These are phyloP conservation scores for Nipponacmea schrenckii DNA, from an alignment of 2,888 invertebrate species.

Conservation along the genomic window DNA sequence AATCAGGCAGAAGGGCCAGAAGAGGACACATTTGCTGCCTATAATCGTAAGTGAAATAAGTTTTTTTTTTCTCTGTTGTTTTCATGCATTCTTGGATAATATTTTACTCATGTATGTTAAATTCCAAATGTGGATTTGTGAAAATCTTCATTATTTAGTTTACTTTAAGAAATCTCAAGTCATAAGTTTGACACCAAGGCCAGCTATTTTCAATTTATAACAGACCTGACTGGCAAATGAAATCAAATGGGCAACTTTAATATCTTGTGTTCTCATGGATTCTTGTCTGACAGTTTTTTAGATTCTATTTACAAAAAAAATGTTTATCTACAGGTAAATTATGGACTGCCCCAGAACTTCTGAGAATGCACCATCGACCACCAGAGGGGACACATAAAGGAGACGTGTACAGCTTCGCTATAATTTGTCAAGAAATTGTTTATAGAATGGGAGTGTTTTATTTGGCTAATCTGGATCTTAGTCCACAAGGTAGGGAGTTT, in stretches of 20 bases:
- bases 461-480: constrained; percentile 53
- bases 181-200: too few relatives aligned
- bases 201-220: too few relatives aligned
- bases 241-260: too few relatives aligned
- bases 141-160: too few relatives aligned
- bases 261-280: too few relatives aligned
- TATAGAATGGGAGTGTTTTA: constrained; percentile 66
- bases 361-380: constrained; percentile 71
- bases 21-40: constrained; percentile 58
- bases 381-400: constrained; percentile 62
- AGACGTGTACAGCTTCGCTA: constrained; percentile 86
- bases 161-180: too few relatives aligned
- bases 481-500: constrained; percentile 51
- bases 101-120: too few relatives aligned
- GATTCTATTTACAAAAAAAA: too few relatives aligned
- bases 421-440: constrained; percentile 91
- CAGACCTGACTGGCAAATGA: too few relatives aligned
- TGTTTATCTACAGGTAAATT: constrained; percentile 66
- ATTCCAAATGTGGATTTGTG: too few relatives aligned
- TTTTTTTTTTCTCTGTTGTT: not conserved
- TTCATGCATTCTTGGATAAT: too few relatives aligned
- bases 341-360: constrained; percentile 54
- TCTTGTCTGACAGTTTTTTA: too few relatives aligned
- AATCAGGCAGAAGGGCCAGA: constrained; percentile 49
- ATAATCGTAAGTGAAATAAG: constrained; percentile 50